These are phyloP conservation scores for Ammodytes dubius DNA, from an alignment of 2,113 vertebrate species.

Conservation along the genomic window DNA sequence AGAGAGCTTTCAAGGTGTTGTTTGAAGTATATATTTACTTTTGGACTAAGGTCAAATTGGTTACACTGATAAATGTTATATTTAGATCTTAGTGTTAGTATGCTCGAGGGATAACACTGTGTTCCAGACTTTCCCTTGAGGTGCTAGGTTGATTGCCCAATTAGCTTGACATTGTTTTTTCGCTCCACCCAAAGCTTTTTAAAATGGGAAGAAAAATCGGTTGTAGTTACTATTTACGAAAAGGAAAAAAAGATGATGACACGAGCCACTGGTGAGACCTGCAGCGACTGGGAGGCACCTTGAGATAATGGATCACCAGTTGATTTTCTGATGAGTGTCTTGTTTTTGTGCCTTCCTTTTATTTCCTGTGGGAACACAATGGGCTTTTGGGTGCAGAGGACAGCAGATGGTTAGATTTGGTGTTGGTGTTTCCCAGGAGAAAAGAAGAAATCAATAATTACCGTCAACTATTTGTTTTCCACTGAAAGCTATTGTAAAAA, in stretches of 20 bases:
- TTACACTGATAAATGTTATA: not conserved
- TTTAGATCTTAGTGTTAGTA: not conserved
- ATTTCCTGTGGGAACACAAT: constrained; percentile 37
- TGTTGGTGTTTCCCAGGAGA: not conserved
- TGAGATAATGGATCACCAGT: constrained; percentile 59
- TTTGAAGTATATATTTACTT: not conserved
- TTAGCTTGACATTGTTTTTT: not conserved
- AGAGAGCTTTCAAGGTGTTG: not conserved
- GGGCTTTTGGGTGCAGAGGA: constrained; percentile 19
- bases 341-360: constrained; percentile 59
- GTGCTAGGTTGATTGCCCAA: not conserved
- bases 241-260: not conserved
- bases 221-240: not conserved
- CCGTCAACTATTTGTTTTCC: constrained; percentile 1
- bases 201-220: not conserved
- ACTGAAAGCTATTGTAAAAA: constrained; percentile 9
- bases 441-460: not conserved
- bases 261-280: constrained; percentile 12
- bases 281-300: constrained; percentile 4
- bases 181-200: not conserved
- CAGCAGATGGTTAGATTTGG: not conserved
- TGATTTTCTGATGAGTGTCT: constrained; percentile 32
- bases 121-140: not conserved
- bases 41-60: not conserved
- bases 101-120: not conserved